phyloP scores from a whole-genome alignment of 2,797 vertebrate species.

The Kryptopterus vitreolus region DNA sequence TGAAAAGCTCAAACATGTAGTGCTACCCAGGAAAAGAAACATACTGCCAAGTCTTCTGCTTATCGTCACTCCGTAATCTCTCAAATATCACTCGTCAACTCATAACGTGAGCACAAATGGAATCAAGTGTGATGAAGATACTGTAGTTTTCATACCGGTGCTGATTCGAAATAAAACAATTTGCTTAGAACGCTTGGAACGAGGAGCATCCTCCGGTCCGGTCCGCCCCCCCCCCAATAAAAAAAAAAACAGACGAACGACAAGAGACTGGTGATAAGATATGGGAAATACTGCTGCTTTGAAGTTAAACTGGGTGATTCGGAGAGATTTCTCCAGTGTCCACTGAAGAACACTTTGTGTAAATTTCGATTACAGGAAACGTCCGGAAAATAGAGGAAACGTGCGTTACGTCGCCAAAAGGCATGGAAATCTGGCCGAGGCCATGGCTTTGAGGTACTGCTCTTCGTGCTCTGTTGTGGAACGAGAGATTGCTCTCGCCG shows the following conservation, averaged over 20 bases:
- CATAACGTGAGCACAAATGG: slow-evolving; percentile 15
- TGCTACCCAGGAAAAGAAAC: slow-evolving; percentile 69
- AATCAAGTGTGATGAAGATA: slow-evolving; percentile 12
- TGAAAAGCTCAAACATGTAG: slow-evolving; percentile 40
- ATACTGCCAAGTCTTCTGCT: slow-evolving; percentile 50
- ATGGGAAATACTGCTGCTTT: slow-evolving; percentile 49
- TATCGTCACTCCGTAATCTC: slow-evolving; percentile 67
- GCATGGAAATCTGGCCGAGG: slow-evolving; percentile 57
- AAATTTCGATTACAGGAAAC: slow-evolving; percentile 20
- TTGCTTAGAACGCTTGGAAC: too few relatives aligned
- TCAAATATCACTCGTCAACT: slow-evolving; percentile 3
- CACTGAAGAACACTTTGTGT: slow-evolving; percentile 42
- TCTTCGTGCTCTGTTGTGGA: slow-evolving; percentile 59
- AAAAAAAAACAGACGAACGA: too few relatives aligned
- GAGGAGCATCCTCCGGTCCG: neutral
- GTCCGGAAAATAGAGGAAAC: slow-evolving; percentile 61
- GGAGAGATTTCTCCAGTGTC: slow-evolving; percentile 7
- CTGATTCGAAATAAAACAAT: too few relatives aligned
- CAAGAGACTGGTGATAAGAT: slow-evolving; percentile 35
- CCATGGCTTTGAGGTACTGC: slow-evolving; percentile 55
- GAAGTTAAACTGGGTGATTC: slow-evolving; percentile 29
- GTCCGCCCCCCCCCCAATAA: neutral
- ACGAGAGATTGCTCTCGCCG: slow-evolving; percentile 60
- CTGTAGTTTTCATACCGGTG: neutral
- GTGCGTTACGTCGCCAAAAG: slow-evolving; percentile 59